Conservation (phyloP, 1,140 invertebrate species). For the Drosophila tsacasi region DNA sequence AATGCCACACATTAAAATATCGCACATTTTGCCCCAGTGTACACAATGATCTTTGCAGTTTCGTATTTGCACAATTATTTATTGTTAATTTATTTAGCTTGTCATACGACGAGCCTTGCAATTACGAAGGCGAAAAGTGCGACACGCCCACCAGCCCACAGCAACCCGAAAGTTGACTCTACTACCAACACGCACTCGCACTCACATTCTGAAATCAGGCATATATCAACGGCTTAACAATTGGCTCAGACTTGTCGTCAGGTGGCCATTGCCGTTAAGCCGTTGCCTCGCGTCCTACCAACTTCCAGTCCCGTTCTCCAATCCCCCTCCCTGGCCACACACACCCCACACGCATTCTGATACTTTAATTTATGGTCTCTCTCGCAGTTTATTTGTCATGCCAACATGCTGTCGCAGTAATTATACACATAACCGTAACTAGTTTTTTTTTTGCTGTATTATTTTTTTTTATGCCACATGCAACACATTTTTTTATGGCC, state of each 20-base stretch:
- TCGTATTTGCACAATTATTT: conserved; percentile 49
- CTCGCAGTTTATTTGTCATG: conserved; percentile 74
- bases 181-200: conserved; percentile 18
- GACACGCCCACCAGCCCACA: conserved; percentile 44
- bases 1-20: background rate
- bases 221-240: conserved; percentile 82
- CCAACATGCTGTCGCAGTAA: conserved; percentile 62
- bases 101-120: conserved; percentile 43
- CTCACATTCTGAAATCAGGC: conserved; percentile 18
- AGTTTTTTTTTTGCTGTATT: conserved; percentile 39
- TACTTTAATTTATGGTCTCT: conserved; percentile 80
- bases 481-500: conserved; percentile 53
- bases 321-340: background rate
- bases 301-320: conserved; percentile 9
- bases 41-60: conserved; percentile 8
- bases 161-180: conserved; percentile 19
- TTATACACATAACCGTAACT: conserved; percentile 72
- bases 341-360: conserved; percentile 68
- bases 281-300: background rate
- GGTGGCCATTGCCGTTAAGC: conserved; percentile 69
- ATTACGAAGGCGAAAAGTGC: conserved; percentile 55
- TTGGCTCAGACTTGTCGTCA: conserved; percentile 78
- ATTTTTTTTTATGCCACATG: conserved; percentile 45
- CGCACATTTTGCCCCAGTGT: background rate
- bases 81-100: conserved; percentile 62